Base-by-base conservation (phyloP, 2,797 vertebrate species). In the Limosa lapponica region DNA sequence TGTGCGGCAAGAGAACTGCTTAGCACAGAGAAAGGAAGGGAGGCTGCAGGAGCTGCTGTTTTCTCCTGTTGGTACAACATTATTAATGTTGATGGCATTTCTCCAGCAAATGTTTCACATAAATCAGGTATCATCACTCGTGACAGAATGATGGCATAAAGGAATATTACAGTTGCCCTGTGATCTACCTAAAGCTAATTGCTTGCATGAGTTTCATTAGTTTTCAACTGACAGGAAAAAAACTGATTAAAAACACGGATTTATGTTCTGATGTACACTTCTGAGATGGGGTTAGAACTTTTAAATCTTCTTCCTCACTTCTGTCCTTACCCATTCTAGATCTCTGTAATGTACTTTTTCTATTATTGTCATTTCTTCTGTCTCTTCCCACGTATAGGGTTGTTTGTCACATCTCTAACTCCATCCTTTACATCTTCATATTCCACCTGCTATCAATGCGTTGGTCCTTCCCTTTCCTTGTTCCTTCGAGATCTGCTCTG, bases 51-150 rank as follows among this genome's bases (percentile, higher is more conserved):
- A 94, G 65, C 62, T 86, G 32, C 39, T 92, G 44, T 82, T 81
- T 89, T 85, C 51, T 89, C 11, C 39, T 84, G 52, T 73, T 92
- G 71, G 32, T 77, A 54, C 12, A 69, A 93, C 3, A 1, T 89
- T 75, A 86, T 85, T 92, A 87, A 74, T 79, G 78, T 61, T 71
- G 78, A 91, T 90, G 70, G n/a, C 44, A 46, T 94, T 95, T 95
- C 82, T 93, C 52, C 55, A 89, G 44, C 13, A 84, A 95, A 78
- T 64, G 28, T 93, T 96, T 87, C 83, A 58, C 30, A 72, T 96
- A 94, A 91, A 87, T 95, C 78, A 78, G 64, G 27, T 82, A 61
- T 85, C 80, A 73, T 85, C 77, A 36, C 55, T 49, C 84, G 49
- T 88, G 81, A 83, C 23, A 6, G 55, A 86, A n/a, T 54, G 41